phyloP scores from a whole-genome alignment of 2,797 vertebrate species.

The Hypotaenidia philippensis region DNA sequence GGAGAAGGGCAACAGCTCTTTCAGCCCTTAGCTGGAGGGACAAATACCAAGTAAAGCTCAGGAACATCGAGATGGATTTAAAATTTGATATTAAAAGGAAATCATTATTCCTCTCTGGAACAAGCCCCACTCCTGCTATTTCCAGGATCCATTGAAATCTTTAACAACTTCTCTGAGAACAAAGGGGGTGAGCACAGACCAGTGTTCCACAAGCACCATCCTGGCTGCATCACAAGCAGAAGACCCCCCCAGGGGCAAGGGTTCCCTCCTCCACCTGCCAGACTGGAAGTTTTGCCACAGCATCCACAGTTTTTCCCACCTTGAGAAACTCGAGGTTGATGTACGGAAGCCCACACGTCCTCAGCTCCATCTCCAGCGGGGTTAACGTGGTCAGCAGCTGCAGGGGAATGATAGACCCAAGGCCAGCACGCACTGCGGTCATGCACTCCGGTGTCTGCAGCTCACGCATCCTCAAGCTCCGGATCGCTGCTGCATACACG shows the following conservation, averaged over 20 bases:
- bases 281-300: background rate
- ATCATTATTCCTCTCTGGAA: background rate
- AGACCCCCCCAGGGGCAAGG: accelerated
- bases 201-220: background rate
- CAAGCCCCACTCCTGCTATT: background rate
- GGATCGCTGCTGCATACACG: slow-evolving; percentile 89
- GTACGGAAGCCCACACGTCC: slow-evolving; percentile 94
- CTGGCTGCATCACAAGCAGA: accelerated
- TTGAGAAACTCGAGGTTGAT: slow-evolving; percentile 98
- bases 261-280: accelerated
- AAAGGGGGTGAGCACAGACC: background rate
- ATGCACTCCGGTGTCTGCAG: slow-evolving; percentile 92
- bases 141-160: background rate
- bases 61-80: background rate
- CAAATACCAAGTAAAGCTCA: background rate
- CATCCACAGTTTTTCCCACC: slow-evolving; percentile 69
- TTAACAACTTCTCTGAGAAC: background rate
- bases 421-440: slow-evolving; percentile 91
- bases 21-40: background rate
- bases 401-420: slow-evolving; percentile 93
- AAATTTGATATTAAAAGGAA: background rate
- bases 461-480: slow-evolving; percentile 90
- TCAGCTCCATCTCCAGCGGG: slow-evolving; percentile 93
- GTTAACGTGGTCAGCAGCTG: slow-evolving; percentile 95
- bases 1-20: background rate